Evolutionary conservation across 2,888 invertebrate species (phyloP).

Genomic region (Glyphotaelius pellucidus): DNA sequence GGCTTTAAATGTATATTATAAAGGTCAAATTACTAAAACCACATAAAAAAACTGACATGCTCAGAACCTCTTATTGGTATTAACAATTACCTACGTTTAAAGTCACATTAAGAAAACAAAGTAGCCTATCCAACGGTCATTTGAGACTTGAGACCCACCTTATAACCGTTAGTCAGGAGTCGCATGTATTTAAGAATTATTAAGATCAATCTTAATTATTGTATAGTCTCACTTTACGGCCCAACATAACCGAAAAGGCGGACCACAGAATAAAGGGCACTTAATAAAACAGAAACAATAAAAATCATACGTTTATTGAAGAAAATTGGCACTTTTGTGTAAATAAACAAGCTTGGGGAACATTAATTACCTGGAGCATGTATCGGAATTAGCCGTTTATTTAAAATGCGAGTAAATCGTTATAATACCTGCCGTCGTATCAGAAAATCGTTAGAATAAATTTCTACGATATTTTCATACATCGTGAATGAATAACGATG

Average conservation of each 20-base stretch:
- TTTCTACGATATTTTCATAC: constrained; percentile 43
- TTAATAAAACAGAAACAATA: constrained; percentile 27
- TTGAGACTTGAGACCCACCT: neutral
- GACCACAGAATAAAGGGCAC: neutral
- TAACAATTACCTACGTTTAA: neutral
- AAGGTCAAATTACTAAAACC: neutral
- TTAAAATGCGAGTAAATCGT: constrained; percentile 17
- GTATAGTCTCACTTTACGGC: neutral
- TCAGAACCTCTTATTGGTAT: neutral
- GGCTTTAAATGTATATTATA: neutral
- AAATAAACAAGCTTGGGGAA: constrained; percentile 35
- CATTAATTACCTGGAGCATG: constrained; percentile 50
- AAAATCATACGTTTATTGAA: constrained; percentile 25
- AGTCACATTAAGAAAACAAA: neutral
- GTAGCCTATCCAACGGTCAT: neutral
- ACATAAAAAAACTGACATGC: neutral
- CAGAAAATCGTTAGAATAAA: constrained; percentile 43
- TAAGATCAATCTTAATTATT: neutral
- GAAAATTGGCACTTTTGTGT: constrained; percentile 45
- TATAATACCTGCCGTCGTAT: constrained; percentile 48
- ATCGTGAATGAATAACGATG: constrained; percentile 47
- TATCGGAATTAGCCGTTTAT: constrained; percentile 48
- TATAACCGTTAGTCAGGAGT: neutral
- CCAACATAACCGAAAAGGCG: neutral
- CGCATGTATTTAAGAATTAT: neutral